These are phyloP conservation scores for Chiloscyllium plagiosum DNA, from an alignment of 2,113 vertebrate genomes.

Conservation along the genomic window DNA sequence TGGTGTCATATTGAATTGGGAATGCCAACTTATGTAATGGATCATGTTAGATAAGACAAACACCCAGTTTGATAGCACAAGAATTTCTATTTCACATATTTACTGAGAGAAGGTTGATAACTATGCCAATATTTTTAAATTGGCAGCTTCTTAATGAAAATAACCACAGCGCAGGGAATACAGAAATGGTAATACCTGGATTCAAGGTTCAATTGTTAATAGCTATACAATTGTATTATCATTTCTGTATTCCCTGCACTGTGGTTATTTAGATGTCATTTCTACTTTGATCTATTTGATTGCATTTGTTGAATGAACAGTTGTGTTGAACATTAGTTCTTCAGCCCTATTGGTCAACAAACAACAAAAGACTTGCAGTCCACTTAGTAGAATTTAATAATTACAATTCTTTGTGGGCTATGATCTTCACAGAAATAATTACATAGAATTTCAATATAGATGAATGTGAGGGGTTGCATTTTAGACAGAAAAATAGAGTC, in stretches of 20 bases:
- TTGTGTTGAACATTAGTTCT: background rate
- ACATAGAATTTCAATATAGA: constrained; percentile 4
- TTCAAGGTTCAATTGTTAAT: background rate
- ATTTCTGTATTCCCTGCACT: too few relatives aligned
- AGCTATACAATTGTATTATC: background rate
- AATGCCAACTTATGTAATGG: background rate
- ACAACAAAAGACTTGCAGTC: background rate
- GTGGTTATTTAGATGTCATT: background rate
- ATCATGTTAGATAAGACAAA: background rate
- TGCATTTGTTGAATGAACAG: background rate
- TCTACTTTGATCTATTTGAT: background rate
- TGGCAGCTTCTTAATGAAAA: too few relatives aligned
- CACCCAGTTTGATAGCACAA: background rate
- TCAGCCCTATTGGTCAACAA: background rate
- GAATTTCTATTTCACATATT: background rate
- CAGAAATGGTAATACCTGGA: background rate
- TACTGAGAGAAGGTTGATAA: background rate
- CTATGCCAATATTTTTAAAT: background rate
- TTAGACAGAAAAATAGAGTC: background rate
- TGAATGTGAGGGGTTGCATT: background rate
- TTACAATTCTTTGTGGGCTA: background rate
- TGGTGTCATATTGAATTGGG: background rate
- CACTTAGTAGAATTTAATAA: background rate
- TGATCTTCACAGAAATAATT: background rate
- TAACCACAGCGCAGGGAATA: background rate